A percentile compares a stretch with the other conserved stretches of the same genome.
phyloP scores from a whole-genome alignment of 2,797 vertebrate genomes.

The Sebastes diploproa region DNA sequence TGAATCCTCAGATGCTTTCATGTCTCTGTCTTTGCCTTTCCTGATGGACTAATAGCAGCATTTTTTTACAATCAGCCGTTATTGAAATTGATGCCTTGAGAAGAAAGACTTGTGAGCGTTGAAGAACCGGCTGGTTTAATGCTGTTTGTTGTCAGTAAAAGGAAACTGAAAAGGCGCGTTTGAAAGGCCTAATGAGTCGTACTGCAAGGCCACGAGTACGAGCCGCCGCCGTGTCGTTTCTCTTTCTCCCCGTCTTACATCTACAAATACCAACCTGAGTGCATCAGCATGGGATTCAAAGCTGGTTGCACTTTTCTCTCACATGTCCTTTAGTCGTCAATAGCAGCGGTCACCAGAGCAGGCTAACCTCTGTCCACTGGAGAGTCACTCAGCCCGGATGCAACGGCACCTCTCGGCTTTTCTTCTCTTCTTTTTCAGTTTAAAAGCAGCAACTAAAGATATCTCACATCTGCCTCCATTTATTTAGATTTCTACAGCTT shows the following conservation, averaged over 20 bases:
- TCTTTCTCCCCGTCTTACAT: background rate
- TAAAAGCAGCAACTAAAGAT: slow-evolving; percentile 1
- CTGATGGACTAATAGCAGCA: background rate
- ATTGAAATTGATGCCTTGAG: background rate
- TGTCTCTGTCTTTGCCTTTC: background rate
- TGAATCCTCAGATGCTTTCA: background rate
- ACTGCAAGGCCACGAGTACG: slow-evolving; percentile 49
- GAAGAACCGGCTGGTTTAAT: slow-evolving; percentile 12
- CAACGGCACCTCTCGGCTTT: background rate
- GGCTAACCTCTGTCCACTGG: slow-evolving; percentile 13
- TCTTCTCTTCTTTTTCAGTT: background rate
- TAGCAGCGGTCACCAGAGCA: slow-evolving; percentile 3
- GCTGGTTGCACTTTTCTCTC: slow-evolving; percentile 61
- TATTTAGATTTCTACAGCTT: slow-evolving; percentile 20
- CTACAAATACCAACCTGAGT: slow-evolving; percentile 22
- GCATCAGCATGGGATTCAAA: slow-evolving; percentile 21
- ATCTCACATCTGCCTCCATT: background rate
- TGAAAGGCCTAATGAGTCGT: slow-evolving; percentile 38
- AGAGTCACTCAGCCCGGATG: slow-evolving; percentile 14
- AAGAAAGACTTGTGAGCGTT: background rate
- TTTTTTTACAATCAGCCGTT: background rate
- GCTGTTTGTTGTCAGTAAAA: slow-evolving; percentile 19
- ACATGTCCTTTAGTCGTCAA: slow-evolving; percentile 23
- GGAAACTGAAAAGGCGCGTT: slow-evolving; percentile 44
- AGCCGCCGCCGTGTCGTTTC: background rate